A percentile compares a stretch with the other conserved stretches of the same genome.
These are phyloP conservation scores for Branchellion lobata DNA, from an alignment of 2,888 invertebrate genomes.

Conservation along the genomic window DNA sequence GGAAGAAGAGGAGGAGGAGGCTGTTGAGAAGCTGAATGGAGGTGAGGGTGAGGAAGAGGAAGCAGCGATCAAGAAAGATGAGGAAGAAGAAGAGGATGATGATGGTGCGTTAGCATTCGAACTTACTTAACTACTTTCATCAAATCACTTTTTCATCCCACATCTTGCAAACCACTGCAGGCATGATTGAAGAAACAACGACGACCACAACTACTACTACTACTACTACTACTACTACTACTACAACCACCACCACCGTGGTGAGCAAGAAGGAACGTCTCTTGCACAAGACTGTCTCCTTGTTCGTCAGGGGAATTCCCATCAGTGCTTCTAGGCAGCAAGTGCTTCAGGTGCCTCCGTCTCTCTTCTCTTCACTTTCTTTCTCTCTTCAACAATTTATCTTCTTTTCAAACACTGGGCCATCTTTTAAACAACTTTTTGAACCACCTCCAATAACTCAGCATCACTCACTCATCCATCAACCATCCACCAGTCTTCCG, in stretches of 20 bases:
- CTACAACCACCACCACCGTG: background rate
- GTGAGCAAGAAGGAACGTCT: background rate
- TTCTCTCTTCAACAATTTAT: too few species aligned
- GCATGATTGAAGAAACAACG: background rate
- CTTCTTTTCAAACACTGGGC: too few species aligned
- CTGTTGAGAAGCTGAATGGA: background rate
- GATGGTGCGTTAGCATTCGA: background rate
- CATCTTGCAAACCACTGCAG: background rate
- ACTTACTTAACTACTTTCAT: background rate
- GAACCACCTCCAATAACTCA: too few species aligned
- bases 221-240: conserved; percentile 21
- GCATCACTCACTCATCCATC: too few species aligned
- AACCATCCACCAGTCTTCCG: too few species aligned
- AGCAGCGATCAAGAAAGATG: too few species aligned
- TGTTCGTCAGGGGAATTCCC: conserved; percentile 28
- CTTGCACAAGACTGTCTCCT: conserved; percentile 25
- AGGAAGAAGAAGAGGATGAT: conserved; percentile 4
- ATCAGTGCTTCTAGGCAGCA: background rate
- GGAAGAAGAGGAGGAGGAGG: background rate
- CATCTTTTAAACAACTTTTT: too few species aligned
- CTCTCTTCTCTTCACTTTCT: too few species aligned
- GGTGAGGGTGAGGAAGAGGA: background rate
- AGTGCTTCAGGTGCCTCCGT: conserved; percentile 23
- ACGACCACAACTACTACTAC: background rate
- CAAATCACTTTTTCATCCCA: background rate